Evolutionary conservation across 2,797 vertebrate genomes (phyloP).

Genomic region (Remorina albescens): DNA sequence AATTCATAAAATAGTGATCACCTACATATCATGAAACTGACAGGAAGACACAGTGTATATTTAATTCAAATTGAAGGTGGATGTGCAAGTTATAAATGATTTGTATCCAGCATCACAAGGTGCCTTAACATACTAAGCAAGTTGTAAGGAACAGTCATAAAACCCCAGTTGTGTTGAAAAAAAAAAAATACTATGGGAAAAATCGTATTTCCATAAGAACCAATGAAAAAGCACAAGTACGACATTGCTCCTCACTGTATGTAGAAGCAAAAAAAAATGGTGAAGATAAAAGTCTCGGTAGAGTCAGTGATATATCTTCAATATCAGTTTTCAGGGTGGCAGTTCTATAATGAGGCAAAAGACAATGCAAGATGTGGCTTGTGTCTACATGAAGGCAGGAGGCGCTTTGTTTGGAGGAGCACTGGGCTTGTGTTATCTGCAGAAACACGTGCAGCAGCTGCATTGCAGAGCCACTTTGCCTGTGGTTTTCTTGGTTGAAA

Average conservation of each 20-base stretch:
- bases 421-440: slow-evolving; percentile 21
- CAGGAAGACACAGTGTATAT: neutral
- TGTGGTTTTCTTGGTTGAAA: neutral
- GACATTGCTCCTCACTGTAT: neutral
- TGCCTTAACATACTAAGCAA: neutral
- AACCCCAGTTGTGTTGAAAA: neutral
- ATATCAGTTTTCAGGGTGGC: neutral
- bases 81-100: neutral
- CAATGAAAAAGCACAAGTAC: slow-evolving; percentile 15
- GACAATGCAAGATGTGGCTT: neutral
- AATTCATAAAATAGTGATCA: slow-evolving; percentile 13
- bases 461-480: neutral
- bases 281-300: neutral
- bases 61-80: neutral
- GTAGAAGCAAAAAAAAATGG: neutral
- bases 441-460: slow-evolving; percentile 6
- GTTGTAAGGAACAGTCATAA: neutral
- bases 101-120: neutral
- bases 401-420: slow-evolving; percentile 8
- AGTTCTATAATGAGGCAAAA: neutral
- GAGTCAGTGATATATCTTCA: neutral
- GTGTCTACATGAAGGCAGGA: neutral
- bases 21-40: neutral
- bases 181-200: neutral
- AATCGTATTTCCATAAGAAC: neutral